These are phyloP conservation scores for Pangasius krempfi DNA, from an alignment of 2,797 vertebrate species.

Conservation along the genomic window DNA sequence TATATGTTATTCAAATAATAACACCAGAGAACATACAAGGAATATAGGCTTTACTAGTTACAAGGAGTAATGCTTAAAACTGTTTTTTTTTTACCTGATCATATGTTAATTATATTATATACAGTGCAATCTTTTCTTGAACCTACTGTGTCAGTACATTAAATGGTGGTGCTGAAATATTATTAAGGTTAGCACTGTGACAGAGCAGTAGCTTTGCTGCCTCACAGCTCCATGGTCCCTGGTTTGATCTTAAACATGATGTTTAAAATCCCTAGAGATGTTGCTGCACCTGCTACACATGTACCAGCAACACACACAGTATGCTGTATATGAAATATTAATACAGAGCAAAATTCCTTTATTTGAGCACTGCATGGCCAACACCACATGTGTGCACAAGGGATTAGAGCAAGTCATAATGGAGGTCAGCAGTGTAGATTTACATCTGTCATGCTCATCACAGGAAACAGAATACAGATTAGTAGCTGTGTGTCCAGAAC, in stretches of 20 bases:
- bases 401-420: not conserved
- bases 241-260: not conserved
- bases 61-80: not conserved
- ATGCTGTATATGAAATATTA: not conserved
- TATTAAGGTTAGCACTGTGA: not conserved
- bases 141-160: not conserved
- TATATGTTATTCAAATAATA: not conserved
- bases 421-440: constrained; percentile 7
- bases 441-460: constrained; percentile 31
- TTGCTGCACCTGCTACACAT: not conserved
- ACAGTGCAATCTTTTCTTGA: not conserved
- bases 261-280: not conserved
- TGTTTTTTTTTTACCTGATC: not conserved
- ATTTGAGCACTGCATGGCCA: not conserved
- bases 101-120: not conserved
- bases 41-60: not conserved
- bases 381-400: not conserved
- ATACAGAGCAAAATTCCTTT: not conserved
- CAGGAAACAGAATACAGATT: constrained; percentile 19
- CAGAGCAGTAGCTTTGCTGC: not conserved
- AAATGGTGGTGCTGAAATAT: not conserved
- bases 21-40: not conserved
- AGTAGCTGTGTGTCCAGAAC: not conserved
- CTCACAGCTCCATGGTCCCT: not conserved
- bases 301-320: not conserved